Base-by-base conservation (phyloP, 92 coral and sea anemone genomes). In the Porites lobata region DNA sequence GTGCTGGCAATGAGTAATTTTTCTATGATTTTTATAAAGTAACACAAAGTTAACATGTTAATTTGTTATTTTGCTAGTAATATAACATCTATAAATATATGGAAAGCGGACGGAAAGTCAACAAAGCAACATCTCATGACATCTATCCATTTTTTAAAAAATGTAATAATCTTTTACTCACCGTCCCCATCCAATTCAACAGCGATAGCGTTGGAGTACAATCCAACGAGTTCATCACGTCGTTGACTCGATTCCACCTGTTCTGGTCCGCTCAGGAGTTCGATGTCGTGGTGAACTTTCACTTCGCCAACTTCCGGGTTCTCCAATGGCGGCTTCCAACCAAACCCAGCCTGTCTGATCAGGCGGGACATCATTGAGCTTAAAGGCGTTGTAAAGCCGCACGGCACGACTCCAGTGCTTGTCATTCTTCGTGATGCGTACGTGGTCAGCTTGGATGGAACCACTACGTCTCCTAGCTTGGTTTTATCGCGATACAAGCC, bases 121-220 rank as follows among this genome's bases (percentile, higher is more conserved):
- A 29, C 32, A 29, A 29, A 29, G 32, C 32, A 72, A 1, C 15
- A 1, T n/a, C n/a, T n/a, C n/a, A n/a, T n/a, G n/a, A n/a, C n/a
- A n/a, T n/a, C n/a, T n/a, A n/a, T n/a, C n/a, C n/a, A n/a, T 22
- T 86, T 86, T 32, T 86, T 87, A 29, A 81, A 50, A 13, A 87
- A 43, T 32, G 62, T 81, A 14, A 14, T 26, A 29, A 21, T 80
- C 21, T 32, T 38, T 15, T 2, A 22, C 83, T 1, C 66, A 87
- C 91, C 91, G 51, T 72, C 82, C 4, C 91, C 91, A 24, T 87
- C 91, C 91, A 80, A 72, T 50, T 87, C 91, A 71, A 81, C 71
- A 3, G 91, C 91, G 50, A 80, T 50, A 17, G 91, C 91, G 59
- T 80, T 70, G 6, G 81, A 81, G 63, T 72, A 73, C 13, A 61